A percentile compares a stretch with the other conserved stretches of the same genome.
Evolutionary conservation across 2,113 vertebrate species (phyloP).

Genomic region (Crypturellus undulatus): DNA sequence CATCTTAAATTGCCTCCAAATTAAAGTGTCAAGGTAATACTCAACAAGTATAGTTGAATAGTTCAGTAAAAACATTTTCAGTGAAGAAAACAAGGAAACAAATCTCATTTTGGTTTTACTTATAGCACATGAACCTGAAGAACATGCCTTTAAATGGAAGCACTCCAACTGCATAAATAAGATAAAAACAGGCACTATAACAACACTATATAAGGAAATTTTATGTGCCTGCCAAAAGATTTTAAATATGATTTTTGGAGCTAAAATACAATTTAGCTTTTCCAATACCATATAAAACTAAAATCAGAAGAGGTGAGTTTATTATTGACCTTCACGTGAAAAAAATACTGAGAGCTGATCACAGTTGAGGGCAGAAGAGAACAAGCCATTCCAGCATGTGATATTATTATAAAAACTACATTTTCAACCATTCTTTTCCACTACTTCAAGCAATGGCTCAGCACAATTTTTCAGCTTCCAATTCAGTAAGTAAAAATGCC

Average conservation of each 20-base stretch:
- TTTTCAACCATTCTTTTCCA: not conserved
- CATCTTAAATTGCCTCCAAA: constrained; percentile 28
- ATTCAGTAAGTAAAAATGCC: not conserved
- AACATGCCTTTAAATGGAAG: not conserved
- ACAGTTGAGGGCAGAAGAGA: not conserved
- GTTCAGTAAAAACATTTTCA: not conserved
- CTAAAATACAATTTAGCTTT: not conserved
- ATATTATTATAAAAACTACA: not conserved
- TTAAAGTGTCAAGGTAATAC: constrained; percentile 37
- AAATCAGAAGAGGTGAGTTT: not conserved
- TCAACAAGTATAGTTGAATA: not conserved
- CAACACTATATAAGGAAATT: rapidly evolving
- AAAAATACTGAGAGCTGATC: not conserved
- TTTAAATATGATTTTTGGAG: not conserved
- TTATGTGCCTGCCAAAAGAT: not conserved
- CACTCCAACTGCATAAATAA: not conserved
- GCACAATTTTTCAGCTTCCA: not conserved
- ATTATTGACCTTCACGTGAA: not conserved
- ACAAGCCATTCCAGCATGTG: not conserved
- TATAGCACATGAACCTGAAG: not conserved
- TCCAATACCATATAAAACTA: not conserved
- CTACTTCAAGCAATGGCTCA: not conserved
- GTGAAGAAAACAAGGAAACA: constrained; percentile 1
- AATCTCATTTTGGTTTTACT: not conserved
- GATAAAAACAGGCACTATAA: not conserved